Conservation (phyloP, 2,888 invertebrate species). For the Drosophila siamana region DNA sequence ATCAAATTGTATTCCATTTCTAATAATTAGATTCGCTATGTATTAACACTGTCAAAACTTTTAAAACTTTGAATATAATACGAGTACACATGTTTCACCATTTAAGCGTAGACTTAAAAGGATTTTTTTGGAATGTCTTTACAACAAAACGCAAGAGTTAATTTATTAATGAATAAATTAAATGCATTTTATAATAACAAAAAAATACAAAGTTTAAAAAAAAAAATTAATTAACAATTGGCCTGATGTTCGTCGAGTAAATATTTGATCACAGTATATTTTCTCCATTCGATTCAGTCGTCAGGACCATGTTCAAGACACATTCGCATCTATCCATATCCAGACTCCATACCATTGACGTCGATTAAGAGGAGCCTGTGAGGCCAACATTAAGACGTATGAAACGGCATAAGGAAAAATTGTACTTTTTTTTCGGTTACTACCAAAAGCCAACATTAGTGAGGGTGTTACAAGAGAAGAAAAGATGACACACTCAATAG, state of each 20-base stretch:
- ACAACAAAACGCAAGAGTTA: no score
- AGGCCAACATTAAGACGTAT: slow-evolving; percentile 34
- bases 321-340: slow-evolving; percentile 7
- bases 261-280: no score
- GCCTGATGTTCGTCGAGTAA: not conserved
- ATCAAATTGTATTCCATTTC: no score
- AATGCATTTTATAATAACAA: no score
- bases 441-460: slow-evolving; percentile 45
- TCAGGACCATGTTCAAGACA: slow-evolving; percentile 12
- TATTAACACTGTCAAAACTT: no score
- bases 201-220: not conserved
- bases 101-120: no score
- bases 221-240: not conserved
- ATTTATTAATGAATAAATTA: no score
- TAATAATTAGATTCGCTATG: no score
- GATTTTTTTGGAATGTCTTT: no score
- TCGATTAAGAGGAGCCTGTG: slow-evolving; percentile 6
- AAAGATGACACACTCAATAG: not conserved
- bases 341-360: slow-evolving; percentile 7
- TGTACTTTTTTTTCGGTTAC: slow-evolving; percentile 34
- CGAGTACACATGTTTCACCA: no score
- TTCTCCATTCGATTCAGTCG: slow-evolving; percentile 5
- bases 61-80: no score
- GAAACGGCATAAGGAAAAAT: slow-evolving; percentile 36
- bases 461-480: not conserved